Conservation (phyloP, 2,797 vertebrate genomes). For the Gallinago nigripennis region DNA sequence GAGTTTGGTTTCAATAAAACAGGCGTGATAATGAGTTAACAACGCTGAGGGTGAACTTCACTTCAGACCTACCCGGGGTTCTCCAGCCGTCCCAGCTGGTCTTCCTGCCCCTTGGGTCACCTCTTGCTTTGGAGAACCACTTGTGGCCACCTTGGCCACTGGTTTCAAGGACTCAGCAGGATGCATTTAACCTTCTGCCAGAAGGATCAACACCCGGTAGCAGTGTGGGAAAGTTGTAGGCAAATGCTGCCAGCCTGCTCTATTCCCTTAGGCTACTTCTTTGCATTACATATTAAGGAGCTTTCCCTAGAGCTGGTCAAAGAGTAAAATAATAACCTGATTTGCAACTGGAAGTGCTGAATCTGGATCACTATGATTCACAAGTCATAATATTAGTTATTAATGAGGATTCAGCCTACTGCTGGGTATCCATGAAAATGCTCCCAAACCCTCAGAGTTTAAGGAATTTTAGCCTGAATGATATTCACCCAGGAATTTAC, state of each 20-base stretch:
- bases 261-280: neutral
- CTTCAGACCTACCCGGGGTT: neutral
- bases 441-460: neutral
- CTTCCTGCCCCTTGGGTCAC: neutral
- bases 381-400: neutral
- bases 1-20: neutral
- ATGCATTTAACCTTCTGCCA: neutral
- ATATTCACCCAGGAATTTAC: neutral
- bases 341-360: neutral
- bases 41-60: neutral
- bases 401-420: neutral
- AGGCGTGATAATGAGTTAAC: neutral
- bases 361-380: neutral
- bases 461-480: neutral
- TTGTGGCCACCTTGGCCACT: neutral
- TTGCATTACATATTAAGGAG: neutral
- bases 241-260: neutral
- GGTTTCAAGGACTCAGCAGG: neutral
- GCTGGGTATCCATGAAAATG: neutral
- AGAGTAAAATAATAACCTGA: constrained; percentile 19
- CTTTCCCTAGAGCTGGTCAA: constrained; percentile 7
- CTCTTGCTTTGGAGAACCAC: neutral
- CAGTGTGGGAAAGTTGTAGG: neutral
- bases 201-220: neutral
- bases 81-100: neutral